Evolutionary conservation across 2,888 invertebrate species (phyloP).

Genomic region (Rhodophaea formosa): DNA sequence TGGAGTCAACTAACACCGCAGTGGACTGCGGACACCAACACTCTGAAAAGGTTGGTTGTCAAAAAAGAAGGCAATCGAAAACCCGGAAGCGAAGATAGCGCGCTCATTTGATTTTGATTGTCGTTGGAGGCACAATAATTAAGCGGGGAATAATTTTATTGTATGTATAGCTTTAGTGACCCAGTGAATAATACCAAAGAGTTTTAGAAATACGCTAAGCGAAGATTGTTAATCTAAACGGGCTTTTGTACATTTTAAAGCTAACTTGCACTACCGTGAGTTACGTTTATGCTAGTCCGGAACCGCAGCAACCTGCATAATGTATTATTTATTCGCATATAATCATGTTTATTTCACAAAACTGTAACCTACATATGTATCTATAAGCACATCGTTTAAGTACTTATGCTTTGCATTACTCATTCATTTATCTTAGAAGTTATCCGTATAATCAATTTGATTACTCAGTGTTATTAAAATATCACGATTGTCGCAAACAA

Average conservation of each 20-base stretch:
- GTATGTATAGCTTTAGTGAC: constrained; percentile 56
- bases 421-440: constrained; percentile 45
- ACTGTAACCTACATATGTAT: constrained; percentile 38
- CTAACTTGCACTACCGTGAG: constrained; percentile 44
- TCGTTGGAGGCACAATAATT: constrained; percentile 42
- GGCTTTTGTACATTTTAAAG: constrained; percentile 46
- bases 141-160: constrained; percentile 47
- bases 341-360: constrained; percentile 44
- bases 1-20: constrained; percentile 25
- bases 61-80: constrained; percentile 25
- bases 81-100: constrained; percentile 30
- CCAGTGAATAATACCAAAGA: constrained; percentile 77
- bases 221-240: constrained; percentile 43
- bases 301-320: constrained; percentile 63
- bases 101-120: constrained; percentile 42
- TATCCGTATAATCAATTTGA: constrained; percentile 43
- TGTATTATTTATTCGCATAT: constrained; percentile 60
- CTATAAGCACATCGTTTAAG: constrained; percentile 42
- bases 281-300: constrained; percentile 66
- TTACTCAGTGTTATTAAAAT: constrained; percentile 44
- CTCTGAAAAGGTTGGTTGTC: constrained; percentile 19
- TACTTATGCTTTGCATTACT: constrained; percentile 50
- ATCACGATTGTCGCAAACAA: constrained; percentile 45
- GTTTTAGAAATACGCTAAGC: constrained; percentile 47
- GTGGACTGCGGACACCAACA: constrained; percentile 20